phyloP scores from a whole-genome alignment of 2,113 vertebrate species.

The Ornithorhynchus anatinus region DNA sequence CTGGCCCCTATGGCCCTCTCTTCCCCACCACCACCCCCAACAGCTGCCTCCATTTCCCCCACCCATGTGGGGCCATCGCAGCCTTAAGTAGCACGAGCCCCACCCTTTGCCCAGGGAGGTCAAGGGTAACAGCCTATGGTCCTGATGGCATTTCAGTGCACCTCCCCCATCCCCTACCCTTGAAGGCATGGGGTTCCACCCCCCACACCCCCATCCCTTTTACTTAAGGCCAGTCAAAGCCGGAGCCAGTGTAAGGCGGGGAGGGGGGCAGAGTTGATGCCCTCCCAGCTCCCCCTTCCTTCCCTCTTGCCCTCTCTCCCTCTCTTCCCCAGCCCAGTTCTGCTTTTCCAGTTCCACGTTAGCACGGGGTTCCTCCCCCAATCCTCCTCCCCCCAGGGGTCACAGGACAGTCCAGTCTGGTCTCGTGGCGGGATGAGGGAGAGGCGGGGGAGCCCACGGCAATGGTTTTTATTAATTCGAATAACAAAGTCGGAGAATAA shows the following conservation, averaged over 20 bases:
- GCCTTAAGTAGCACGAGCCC: neutral
- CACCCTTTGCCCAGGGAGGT: neutral
- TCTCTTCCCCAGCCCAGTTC: conserved; percentile 37
- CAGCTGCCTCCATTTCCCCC: neutral
- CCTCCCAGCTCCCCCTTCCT: neutral
- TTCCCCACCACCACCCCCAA: neutral
- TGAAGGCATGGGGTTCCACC: neutral
- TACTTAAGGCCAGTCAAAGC: conserved; percentile 21
- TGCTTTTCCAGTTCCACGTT: conserved; percentile 29
- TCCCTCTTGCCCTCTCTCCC: neutral
- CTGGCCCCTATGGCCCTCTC: neutral
- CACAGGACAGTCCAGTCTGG: neutral
- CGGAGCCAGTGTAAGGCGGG: neutral
- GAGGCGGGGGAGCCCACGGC: conserved; percentile 12
- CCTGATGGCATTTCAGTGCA: neutral
- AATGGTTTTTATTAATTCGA: conserved; percentile 59
- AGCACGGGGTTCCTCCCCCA: neutral
- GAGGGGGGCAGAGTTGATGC: neutral
- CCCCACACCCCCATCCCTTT: neutral
- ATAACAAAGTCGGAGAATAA: conserved; percentile 51
- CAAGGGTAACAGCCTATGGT: neutral
- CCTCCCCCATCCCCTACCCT: neutral
- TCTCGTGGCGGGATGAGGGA: conserved; percentile 1
- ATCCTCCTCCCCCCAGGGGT: neutral
- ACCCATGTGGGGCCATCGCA: neutral